Evolutionary conservation across 2,797 vertebrate genomes (phyloP), one percentile per base, ranked within the genome.

Genomic region (Lacerta bilineata): DNA sequence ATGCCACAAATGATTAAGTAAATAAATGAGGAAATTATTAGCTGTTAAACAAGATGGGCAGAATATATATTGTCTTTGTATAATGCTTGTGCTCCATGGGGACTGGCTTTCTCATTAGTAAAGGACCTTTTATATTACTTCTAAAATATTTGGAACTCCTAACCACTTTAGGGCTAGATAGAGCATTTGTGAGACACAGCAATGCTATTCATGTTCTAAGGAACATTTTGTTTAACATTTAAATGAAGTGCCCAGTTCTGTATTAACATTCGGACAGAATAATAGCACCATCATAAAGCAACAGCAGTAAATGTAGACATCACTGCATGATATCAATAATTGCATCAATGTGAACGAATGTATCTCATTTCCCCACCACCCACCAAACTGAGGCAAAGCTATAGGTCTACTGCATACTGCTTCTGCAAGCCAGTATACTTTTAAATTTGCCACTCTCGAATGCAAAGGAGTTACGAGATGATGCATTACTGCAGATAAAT

Each of bases 361-460:
- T 3, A 75, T 41, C 39, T 50, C n/a, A 86, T 81, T 80, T 74
- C 61, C 77, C 61, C 68, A 27, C 46, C 50, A 72, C 27, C 29
- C 59, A 64, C 71, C 33, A 74, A 72, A 80, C 55, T 87, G 3
- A 1, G 0, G 7, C 29, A 84, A 75, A 81, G 8, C 10, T 84
- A 74, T 7, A 88, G 2, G 5, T 81, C 55, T 84, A 71, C 6
- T 17, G n/a, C 33, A 64, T 89, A 3, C 9, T 79, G n/a, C 80
- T 90, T 89, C 59, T 43, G 8, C 8, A 77, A 87, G 83, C 29
- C 77, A 1, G 76, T 87, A 87, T 11, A 0, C 10, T 84, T 46
- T 80, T 27, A 64, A 77, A 80, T 46, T 2, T 61, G 68, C 84
- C 76, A 76, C 39, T 5, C 4, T 43, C 43, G 27, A 83, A 69